phyloP scores from a whole-genome alignment of 2,113 vertebrate genomes.

The Silurus glanis region DNA sequence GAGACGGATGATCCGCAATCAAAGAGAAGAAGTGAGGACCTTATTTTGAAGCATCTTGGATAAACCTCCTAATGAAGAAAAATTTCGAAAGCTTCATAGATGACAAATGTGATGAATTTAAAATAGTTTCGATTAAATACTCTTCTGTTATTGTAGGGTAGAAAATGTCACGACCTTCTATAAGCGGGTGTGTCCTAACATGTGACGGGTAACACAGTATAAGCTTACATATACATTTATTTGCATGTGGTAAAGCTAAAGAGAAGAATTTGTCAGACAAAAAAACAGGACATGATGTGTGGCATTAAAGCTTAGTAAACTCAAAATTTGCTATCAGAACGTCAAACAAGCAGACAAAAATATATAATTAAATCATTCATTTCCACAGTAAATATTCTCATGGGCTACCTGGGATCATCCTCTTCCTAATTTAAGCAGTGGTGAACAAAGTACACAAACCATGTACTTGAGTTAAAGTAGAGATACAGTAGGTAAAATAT shows the following conservation, averaged over 20 bases:
- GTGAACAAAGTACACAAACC: no score
- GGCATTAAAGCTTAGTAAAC: not conserved
- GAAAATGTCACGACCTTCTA: not conserved
- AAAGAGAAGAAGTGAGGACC: no score
- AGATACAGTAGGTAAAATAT: no score
- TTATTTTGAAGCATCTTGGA: no score
- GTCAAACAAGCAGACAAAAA: not conserved
- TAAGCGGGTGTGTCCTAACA: not conserved
- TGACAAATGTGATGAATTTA: no score
- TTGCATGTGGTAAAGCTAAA: not conserved
- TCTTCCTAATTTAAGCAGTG: no score
- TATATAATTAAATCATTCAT: not conserved
- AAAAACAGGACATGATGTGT: not conserved
- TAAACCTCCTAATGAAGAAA: no score
- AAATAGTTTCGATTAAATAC: no score
- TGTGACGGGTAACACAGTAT: not conserved
- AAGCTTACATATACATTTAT: not conserved
- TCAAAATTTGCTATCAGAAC: not conserved
- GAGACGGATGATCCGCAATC: no score
- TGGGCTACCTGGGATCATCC: not conserved
- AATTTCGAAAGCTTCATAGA: no score
- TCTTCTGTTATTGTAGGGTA: no score
- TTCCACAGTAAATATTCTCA: not conserved
- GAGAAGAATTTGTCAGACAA: not conserved
- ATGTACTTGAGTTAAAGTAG: no score